phyloP scores from a whole-genome alignment of 1,140 invertebrate genomes.

The Sinonovacula constricta region DNA sequence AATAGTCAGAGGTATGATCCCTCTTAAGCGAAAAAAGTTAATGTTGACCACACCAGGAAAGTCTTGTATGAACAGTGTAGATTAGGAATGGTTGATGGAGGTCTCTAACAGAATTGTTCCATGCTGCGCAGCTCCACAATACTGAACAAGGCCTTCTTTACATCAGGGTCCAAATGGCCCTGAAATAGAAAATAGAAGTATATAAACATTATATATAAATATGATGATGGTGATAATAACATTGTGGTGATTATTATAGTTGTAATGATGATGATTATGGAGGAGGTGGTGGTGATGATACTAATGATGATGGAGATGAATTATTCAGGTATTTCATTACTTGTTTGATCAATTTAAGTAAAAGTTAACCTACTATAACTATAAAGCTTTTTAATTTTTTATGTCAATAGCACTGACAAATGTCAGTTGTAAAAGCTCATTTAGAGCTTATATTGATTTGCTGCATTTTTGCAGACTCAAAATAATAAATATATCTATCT shows the following conservation, averaged over 20 bases:
- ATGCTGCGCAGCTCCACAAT: conserved; percentile 74
- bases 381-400: not conserved
- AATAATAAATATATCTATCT: conserved; percentile 3
- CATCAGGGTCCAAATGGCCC: conserved; percentile 75
- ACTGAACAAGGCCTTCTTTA: conserved; percentile 70
- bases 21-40: no score
- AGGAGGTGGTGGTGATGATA: no score
- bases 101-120: conserved; percentile 73
- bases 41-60: no score
- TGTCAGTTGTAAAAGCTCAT: no score
- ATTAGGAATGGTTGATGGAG: no score
- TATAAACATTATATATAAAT: not conserved
- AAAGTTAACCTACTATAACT: not conserved
- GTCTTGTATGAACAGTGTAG: no score
- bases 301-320: not conserved
- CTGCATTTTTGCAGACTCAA: not conserved
- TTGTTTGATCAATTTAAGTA: not conserved
- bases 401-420: not conserved
- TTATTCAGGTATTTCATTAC: not conserved
- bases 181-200: conserved; percentile 48
- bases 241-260: not conserved
- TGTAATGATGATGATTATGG: not conserved
- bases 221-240: not conserved
- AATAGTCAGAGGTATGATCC: no score
- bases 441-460: not conserved